Evolutionary conservation across 2,797 vertebrate species (phyloP), one percentile per base, ranked within the genome.

Genomic region (Limosa lapponica): DNA sequence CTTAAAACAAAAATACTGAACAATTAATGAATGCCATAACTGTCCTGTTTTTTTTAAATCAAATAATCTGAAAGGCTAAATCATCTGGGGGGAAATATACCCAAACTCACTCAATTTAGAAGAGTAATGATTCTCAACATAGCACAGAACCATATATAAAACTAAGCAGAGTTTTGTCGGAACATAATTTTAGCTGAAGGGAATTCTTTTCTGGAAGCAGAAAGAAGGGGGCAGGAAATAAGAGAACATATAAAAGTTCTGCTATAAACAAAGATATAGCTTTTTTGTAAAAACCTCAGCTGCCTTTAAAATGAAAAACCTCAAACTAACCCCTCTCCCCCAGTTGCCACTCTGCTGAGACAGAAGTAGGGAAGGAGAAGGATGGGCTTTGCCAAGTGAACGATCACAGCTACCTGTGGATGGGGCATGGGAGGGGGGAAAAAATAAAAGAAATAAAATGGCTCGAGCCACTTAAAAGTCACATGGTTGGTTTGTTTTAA

Each of bases 271-370:
- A 96, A 97, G 96, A 96, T 74, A 94, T 41, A 96, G 95, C 95
- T 87, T 94, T 86, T 78, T 84, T 52, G 95, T 97, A 95, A 97
- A 98, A 98, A 97, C 97, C 93, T 90, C 74, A 94, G 96, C 95
- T 97, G 97, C 96, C 97, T 97, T 97, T 97, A 97, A 95, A 97
- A 98, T 87, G 93, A 97, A 97, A 96, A 96, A 91, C 90, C 94
- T 97, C 91, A 65, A 93, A 96, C 95, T 91, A 93, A 93, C 25
- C 85, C 79, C 88, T 96, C 96, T 94, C 77, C 90, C 92, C 82
- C 92, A 67, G 86, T 72, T 89, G 90, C 78, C 67, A 52, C 87
- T 91, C 88, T 82, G 94, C 75, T 82, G 73, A 96, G 87, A 91
- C 90, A 92, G 85, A 89, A 94, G 61, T 51, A 78, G 86, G 94